Base-by-base conservation (phyloP, 2,113 vertebrate genomes). In the Holacanthus passer region DNA sequence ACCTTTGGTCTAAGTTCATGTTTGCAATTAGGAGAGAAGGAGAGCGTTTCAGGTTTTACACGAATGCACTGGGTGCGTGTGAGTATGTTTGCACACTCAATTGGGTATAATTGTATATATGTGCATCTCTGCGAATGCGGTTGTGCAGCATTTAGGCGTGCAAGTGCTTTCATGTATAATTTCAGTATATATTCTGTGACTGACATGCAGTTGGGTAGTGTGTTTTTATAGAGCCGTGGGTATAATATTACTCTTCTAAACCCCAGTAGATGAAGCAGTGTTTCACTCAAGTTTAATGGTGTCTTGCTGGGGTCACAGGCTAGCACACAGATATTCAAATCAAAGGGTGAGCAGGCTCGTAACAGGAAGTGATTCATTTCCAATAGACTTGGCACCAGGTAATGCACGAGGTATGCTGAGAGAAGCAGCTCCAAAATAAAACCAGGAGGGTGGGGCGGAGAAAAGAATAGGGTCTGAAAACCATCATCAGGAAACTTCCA, bases 361-460 rank as follows among this genome's bases (percentile, higher is more conserved):
- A 58, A 84, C 73, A 88, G 91, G 89, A 91, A 89, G 79, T 82
- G 58, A 87, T 27, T 91, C 52, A 92, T 88, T 92, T 90, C 81
- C 76, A 86, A 58, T 50, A 78, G 59, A 85, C 47, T 77, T 90
- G 78, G 48, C 87, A 87, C 20, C 60, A 77, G 76, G 73, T 83
- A 75, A 85, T 50, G 50, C 65, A 10, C 60, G 58, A 88, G 73
- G 48, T 31, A 84, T 47, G 60, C 55, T 19, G 24, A 82, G 63
- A 82, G 73, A 84, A 73, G 55, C 70, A 43, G 19, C 37, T 75
- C 24, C 66, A 53, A 71, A 58, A 71, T 62, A 45, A 60, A 80
- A 82, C 53, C 4, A 22, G 4, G 2, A 69, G 22, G 43, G 58
- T 45, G 81, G 73, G 24, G 60, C 17, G 7, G 41, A 78, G 52